Conservation (phyloP, 2,797 vertebrate genomes). For the Epinephelus awoara region DNA sequence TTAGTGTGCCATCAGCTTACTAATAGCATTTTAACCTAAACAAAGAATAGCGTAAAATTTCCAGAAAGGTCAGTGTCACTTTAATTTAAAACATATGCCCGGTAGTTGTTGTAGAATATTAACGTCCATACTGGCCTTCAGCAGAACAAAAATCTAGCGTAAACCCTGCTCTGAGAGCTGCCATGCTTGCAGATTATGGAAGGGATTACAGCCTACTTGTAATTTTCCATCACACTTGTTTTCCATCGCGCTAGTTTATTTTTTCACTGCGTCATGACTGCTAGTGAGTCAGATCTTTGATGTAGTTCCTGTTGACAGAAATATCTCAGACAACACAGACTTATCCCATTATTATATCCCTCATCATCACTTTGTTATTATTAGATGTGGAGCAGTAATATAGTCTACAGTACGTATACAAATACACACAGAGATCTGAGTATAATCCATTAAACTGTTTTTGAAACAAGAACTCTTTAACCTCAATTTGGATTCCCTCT, state of each 20-base stretch:
- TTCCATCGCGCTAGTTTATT: conserved; percentile 3
- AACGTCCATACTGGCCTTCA: too few relatives aligned
- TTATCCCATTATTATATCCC: not conserved
- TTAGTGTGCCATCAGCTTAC: too few relatives aligned
- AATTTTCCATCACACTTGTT: conserved; percentile 25
- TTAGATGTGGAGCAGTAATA: conserved; percentile 29
- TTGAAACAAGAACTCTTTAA: conserved; percentile 68
- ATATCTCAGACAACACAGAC: conserved; percentile 3
- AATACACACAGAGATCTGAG: conserved; percentile 42
- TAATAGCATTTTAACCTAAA: too few relatives aligned
- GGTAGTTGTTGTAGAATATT: too few relatives aligned
- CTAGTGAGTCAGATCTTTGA: conserved; percentile 15
- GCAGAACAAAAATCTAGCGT: too few relatives aligned
- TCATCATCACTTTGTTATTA: conserved; percentile 17
- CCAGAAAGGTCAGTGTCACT: too few relatives aligned
- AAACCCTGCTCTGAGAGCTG: not conserved
- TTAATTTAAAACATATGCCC: too few relatives aligned
- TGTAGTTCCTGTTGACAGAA: conserved; percentile 16
- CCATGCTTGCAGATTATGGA: conserved; percentile 36
- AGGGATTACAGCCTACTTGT: conserved; percentile 45
- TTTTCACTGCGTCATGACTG: conserved; percentile 14
- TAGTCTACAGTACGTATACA: conserved; percentile 22
- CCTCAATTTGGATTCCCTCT: conserved; percentile 67
- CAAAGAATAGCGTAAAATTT: too few relatives aligned
- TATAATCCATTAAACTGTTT: conserved; percentile 64